Base-by-base conservation (phyloP, 2,888 invertebrate genomes). In the Microctonus brassicae region DNA sequence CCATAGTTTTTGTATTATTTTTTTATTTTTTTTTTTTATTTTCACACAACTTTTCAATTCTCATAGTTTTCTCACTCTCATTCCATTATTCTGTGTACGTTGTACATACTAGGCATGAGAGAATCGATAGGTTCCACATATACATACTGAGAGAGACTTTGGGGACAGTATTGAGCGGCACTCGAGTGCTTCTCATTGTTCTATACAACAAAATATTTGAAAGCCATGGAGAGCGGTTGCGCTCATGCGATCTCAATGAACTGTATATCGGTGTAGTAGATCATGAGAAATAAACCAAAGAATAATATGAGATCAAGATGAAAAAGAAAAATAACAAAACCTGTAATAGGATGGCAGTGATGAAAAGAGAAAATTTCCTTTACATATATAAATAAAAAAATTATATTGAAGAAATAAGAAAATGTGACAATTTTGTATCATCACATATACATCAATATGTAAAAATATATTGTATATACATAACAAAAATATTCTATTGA, bases 11-110 rank as follows among this genome's bases (percentile, higher is more conserved):
- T n/a, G n/a, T 17, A 13, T 17, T 47, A 17, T 22, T 29, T n/a
- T n/a, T 57, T 26, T 26, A 9, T 26, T 29, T 57, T 29, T 57
- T 26, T 4, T 29, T 29, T 57, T 34, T 60, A 17, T 34, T 0
- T 6, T 10, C 17, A 20, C 22, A 34, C 60, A 60, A 58, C 58
- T 58, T 58, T 58, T 29, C 58, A 58, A 58, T 58, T 26, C 26
- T 39, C 39, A 39, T n/a, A 39, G 39, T 39, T n/a, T 39, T 39
- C 39, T n/a, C 39, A 39, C 39, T 39, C n/a, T 39, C 39, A 13
- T 39, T 39, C n/a, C 53, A 22, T 55, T 13, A 22, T 26, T 55
- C 53, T 55, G 4, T 22, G 17, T 22, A 55, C 26, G 24, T 22
- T 22, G 53, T 24, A 55, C 53, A n/a, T n/a, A 26, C 11, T 22